phyloP scores from a whole-genome alignment of 2,113 vertebrate species.

The Platysternon megacephalum region DNA sequence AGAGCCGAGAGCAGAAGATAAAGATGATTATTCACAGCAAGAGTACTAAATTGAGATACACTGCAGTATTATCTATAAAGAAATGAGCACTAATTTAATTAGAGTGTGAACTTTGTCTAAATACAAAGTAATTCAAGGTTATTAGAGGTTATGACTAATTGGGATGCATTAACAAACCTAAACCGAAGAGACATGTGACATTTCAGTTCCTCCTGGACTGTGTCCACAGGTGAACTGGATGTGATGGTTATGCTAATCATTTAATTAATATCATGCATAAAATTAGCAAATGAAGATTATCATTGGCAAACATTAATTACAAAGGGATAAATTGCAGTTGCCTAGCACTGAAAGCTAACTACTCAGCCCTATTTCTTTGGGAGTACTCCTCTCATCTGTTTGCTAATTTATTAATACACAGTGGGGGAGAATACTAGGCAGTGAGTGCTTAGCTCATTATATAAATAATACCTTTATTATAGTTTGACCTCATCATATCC shows the following conservation, averaged over 20 bases:
- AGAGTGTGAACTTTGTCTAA: slow-evolving; percentile 13
- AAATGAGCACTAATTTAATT: slow-evolving; percentile 9
- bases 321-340: slow-evolving; percentile 59
- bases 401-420: slow-evolving; percentile 44
- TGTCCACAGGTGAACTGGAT: slow-evolving; percentile 65
- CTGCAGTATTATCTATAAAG: neutral
- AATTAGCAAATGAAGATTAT: slow-evolving; percentile 81
- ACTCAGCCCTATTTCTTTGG: slow-evolving; percentile 57
- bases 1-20: neutral
- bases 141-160: slow-evolving; percentile 64
- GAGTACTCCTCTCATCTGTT: slow-evolving; percentile 48
- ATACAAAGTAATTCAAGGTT: slow-evolving; percentile 70
- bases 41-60: neutral
- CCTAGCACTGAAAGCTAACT: slow-evolving; percentile 63
- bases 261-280: slow-evolving; percentile 83
- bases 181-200: slow-evolving; percentile 63
- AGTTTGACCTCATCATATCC: slow-evolving; percentile 40
- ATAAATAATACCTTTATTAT: slow-evolving; percentile 58
- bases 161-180: slow-evolving; percentile 70
- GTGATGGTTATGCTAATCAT: slow-evolving; percentile 80
- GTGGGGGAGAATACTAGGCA: slow-evolving; percentile 44
- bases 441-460: slow-evolving; percentile 37
- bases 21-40: neutral
- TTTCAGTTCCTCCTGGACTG: slow-evolving; percentile 72
- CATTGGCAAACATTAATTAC: slow-evolving; percentile 78